Base-by-base conservation (phyloP, 2,888 invertebrate genomes). In the Abrostola triplasia region DNA sequence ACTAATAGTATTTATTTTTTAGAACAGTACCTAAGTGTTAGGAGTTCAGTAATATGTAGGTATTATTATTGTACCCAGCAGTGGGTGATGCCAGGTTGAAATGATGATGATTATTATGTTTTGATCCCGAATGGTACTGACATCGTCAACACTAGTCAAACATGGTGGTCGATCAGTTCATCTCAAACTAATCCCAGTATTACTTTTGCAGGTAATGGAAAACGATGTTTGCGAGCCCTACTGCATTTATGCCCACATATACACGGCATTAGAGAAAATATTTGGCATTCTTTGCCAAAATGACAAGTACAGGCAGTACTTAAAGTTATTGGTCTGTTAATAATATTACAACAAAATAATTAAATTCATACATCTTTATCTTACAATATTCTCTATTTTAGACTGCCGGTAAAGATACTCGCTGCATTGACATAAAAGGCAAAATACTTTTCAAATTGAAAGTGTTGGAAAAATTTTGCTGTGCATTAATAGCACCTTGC, bases 181-280 rank as follows among this genome's bases (percentile, higher is more conserved):
- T 24, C 24, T 24, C 24, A 24, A 24, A 2, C 24, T 24, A 24
- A 24, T 24, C 4, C 24, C 24, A 24, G 24, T 24, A 24, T 24
- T 24, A 24, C 50, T 58, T 35, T 81, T 73, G 48, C 76, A 94
- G 94, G 92, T 93, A 1, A 85, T 94, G 89, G 94, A 94, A 80
- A 94, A 90, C 63, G 94, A 94, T 76, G 84, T 92, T 6, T 92
- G 92, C 66, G 94, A 94, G 74, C 94, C 94, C 0, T 94, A 93
- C 70, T 92, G 90, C 53, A 86, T 94, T 52, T 94, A 94, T 76
- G 94, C 93, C 10, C 89, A 93, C 66, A 93, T 94, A 64, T 92
- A 91, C 65, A 94, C 94, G 24, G 92, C 93, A n/a, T 72, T 94
- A 55, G 94, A 90, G 73, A 93, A 93, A 84, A 94, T 94, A 82